These are phyloP conservation scores for Papilio aristodemus DNA, from an alignment of 1,140 invertebrate species.

Conservation along the genomic window DNA sequence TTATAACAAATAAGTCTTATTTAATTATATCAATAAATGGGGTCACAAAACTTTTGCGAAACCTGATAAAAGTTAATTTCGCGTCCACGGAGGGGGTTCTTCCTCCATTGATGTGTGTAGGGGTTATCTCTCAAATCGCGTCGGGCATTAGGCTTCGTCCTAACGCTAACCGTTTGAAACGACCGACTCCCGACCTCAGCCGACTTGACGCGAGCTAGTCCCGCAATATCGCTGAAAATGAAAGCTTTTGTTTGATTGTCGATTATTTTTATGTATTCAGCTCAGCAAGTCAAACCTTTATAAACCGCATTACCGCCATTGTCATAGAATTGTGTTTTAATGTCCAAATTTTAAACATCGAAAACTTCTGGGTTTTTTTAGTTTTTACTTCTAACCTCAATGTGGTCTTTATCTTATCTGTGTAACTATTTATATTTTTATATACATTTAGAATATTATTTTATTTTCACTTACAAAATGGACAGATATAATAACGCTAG, in stretches of 20 bases:
- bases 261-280: not conserved
- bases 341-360: no score
- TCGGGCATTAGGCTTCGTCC: not conserved
- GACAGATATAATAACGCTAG: not conserved
- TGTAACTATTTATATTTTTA: no score
- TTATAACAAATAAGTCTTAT: no score
- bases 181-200: not conserved
- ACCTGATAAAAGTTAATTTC: not conserved
- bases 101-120: not conserved
- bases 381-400: no score
- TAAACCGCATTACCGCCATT: not conserved
- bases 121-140: not conserved
- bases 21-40: not conserved
- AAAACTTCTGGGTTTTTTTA: no score
- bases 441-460: no score
- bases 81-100: not conserved
- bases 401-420: no score
- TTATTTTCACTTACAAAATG: no score
- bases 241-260: not conserved
- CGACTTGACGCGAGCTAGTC: not conserved
- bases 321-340: not conserved
- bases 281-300: not conserved
- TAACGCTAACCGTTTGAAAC: slow-evolving; percentile 5
- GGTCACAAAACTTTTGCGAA: not conserved
- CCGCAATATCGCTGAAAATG: slow-evolving; percentile 12